A percentile compares a stretch with the other conserved stretches of the same genome.
phyloP scores from a whole-genome alignment of 2,113 vertebrate genomes.

The Barnardius zonarius region DNA sequence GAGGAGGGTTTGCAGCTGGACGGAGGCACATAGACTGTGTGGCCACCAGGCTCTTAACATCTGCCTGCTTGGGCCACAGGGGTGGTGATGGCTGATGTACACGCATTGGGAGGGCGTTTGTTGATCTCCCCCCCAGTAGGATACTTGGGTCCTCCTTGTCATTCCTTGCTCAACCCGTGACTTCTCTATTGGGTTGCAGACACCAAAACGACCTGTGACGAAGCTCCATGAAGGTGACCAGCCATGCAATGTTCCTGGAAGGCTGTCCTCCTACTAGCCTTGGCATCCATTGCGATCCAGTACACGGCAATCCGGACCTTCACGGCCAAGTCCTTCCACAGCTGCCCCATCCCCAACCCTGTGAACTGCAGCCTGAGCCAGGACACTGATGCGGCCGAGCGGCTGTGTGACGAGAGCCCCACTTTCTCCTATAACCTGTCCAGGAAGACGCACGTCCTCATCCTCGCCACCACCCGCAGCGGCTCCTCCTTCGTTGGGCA shows the following conservation, averaged over 20 bases:
- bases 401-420: constrained; percentile 88
- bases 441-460: constrained; percentile 89
- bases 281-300: constrained; percentile 97
- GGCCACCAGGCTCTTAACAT: not conserved
- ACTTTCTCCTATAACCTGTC: constrained; percentile 83
- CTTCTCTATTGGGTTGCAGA: constrained; percentile 70
- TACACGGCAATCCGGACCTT: constrained; percentile 97
- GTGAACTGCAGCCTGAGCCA: constrained; percentile 85
- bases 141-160: not conserved
- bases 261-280: constrained; percentile 94
- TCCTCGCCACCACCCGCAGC: constrained; percentile 92
- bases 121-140: not conserved
- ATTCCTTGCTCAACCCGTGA: not conserved
- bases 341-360: constrained; percentile 84
- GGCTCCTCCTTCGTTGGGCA: constrained; percentile 96
- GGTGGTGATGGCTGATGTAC: not conserved
- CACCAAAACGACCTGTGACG: constrained; percentile 18
- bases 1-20: not conserved
- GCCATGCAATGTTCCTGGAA: constrained; percentile 99
- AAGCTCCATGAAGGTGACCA: constrained; percentile 89
- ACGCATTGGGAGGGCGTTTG: not conserved
- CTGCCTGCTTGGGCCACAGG: not conserved
- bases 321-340: constrained; percentile 92
- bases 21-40: not conserved
- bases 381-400: constrained; percentile 83